A percentile compares a stretch with the other conserved stretches of the same genome.
Conservation (phyloP, 1,140 invertebrate species). For the Centruroides sculpturatus region DNA sequence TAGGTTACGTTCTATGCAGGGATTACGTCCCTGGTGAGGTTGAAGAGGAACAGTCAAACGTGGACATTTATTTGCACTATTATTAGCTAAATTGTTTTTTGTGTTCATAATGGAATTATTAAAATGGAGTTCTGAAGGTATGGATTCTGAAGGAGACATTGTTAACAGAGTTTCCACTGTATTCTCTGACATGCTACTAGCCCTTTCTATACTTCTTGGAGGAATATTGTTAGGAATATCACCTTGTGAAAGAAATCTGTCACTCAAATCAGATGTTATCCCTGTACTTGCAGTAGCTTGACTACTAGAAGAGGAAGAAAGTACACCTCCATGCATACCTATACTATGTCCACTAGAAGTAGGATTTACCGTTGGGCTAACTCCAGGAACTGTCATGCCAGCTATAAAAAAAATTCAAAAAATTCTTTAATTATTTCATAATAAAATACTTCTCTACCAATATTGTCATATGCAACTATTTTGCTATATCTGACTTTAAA, state of each 20-base stretch:
- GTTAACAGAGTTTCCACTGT: conserved; percentile 34
- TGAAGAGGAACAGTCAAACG: conserved; percentile 37
- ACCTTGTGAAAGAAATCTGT: conserved; percentile 1
- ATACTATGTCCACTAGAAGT: conserved; percentile 13
- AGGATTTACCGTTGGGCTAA: conserved; percentile 40
- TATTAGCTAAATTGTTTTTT: conserved; percentile 12
- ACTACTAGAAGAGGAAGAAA: conserved; percentile 5
- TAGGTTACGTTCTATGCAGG: conserved; percentile 72
- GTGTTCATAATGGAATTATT: conserved; percentile 15
- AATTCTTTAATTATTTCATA: too few relatives aligned
- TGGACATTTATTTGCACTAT: conserved; percentile 17
- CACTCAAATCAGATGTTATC: conserved; percentile 1
- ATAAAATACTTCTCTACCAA: too few relatives aligned
- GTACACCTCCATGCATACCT: neutral
- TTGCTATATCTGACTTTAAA: too few relatives aligned
- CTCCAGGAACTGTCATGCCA: conserved; percentile 32
- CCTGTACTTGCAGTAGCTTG: conserved; percentile 2
- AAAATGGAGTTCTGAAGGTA: conserved; percentile 7
- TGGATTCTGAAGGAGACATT: conserved; percentile 28
- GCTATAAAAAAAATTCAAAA: conserved; percentile 20
- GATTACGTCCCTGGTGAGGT: conserved; percentile 75
- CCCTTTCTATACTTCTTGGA: too few relatives aligned
- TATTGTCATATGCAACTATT: too few relatives aligned
- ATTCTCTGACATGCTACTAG: conserved; percentile 26
- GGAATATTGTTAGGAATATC: conserved; percentile 12